Percentiles rank a stretch among this genome's conserved stretches.
Conservation (phyloP, 2,797 vertebrate genomes). For the Acropternis orthonyx region DNA sequence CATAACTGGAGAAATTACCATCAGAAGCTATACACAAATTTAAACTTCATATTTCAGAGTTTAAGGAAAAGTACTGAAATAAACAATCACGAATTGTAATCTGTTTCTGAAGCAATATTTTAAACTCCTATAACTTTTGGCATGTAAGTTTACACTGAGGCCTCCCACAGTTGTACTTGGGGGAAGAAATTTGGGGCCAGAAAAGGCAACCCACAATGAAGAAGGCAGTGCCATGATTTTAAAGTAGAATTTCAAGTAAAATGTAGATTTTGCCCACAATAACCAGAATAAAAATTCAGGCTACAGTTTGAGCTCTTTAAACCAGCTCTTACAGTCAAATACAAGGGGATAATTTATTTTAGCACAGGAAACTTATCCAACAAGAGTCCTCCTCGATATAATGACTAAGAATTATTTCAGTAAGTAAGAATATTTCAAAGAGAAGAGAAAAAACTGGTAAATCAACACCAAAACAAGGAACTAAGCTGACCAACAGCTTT, state of each 20-base stretch:
- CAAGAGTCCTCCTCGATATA: not conserved
- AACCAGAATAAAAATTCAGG: not conserved
- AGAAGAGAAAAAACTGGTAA: not conserved
- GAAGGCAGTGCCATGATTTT: not conserved
- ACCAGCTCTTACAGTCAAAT: not conserved
- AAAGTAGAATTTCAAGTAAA: not conserved
- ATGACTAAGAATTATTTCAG: not conserved
- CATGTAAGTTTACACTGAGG: not conserved
- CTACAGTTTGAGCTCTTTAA: not conserved
- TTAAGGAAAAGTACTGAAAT: not conserved
- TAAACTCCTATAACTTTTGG: not conserved
- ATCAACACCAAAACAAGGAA: not conserved
- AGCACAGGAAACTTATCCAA: not conserved
- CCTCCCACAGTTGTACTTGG: not conserved
- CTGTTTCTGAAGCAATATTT: not conserved
- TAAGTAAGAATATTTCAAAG: not conserved
- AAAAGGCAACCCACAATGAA: not conserved
- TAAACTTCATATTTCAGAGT: not conserved
- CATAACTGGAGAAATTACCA: not conserved
- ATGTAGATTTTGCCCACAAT: not conserved
- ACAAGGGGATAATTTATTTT: not conserved
- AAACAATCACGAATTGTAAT: not conserved
- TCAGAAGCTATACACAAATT: not conserved
- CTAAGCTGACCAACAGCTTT: not conserved
- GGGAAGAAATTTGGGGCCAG: not conserved